phyloP scores from a whole-genome alignment of 30 jellyfish, hydroid and myxozoan genomes.

The Aurelia sp. region DNA sequence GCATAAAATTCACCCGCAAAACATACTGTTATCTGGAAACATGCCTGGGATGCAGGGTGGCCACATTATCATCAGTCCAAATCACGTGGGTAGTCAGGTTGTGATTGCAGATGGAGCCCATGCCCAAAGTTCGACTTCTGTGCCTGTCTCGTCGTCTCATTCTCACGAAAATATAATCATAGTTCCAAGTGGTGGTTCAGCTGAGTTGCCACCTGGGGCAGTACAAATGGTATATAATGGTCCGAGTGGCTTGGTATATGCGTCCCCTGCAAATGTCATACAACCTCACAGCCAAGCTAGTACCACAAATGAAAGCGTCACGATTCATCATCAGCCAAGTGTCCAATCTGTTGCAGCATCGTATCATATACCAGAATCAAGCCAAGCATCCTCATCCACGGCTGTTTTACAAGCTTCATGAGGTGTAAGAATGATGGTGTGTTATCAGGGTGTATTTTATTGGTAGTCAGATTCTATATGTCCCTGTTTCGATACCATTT shows the following conservation, averaged over 20 bases:
- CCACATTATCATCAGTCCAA: constrained; percentile 82
- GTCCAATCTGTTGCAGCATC: constrained; percentile 23
- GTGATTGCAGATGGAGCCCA: constrained; percentile 71
- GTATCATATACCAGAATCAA: constrained; percentile 30
- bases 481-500: background rate
- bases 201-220: constrained; percentile 66
- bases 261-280: constrained; percentile 58
- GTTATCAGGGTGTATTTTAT: too few relatives aligned
- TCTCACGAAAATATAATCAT: constrained; percentile 76
- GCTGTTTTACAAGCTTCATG: constrained; percentile 33
- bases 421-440: background rate
- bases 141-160: constrained; percentile 34
- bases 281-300: constrained; percentile 30
- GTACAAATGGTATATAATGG: constrained; percentile 91
- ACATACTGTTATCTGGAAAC: constrained; percentile 93
- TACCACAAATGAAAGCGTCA: constrained; percentile 29
- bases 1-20: constrained; percentile 97
- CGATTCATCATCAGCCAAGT: constrained; percentile 65
- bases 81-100: constrained; percentile 58
- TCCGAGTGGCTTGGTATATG: constrained; percentile 72
- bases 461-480: background rate
- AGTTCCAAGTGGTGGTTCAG: constrained; percentile 66
- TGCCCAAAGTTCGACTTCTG: constrained; percentile 17
- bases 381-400: constrained; percentile 5
- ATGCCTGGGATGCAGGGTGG: constrained; percentile 77